phyloP scores from a whole-genome alignment of 2,113 vertebrate genomes.

The Passer domesticus region DNA sequence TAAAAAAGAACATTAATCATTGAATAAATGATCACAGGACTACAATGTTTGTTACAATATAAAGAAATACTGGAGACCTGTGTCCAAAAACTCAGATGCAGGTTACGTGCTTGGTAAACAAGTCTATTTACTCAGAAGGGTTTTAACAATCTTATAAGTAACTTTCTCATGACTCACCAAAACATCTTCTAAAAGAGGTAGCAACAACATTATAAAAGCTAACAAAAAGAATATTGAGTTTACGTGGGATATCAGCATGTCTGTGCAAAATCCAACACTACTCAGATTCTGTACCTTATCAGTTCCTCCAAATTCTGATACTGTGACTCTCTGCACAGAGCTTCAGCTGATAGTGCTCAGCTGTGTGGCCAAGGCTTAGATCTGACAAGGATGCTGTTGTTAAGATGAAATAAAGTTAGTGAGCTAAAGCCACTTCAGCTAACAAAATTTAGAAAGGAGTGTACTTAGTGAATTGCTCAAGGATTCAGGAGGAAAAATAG shows the following conservation, averaged over 20 bases:
- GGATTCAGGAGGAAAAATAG: background rate
- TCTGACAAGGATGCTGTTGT: background rate
- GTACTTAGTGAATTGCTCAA: background rate
- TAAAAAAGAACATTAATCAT: background rate
- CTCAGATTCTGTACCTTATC: background rate
- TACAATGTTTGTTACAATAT: background rate
- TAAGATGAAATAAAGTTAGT: background rate
- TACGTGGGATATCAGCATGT: background rate
- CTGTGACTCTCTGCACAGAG: accelerated
- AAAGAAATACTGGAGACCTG: background rate
- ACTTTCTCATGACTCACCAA: background rate
- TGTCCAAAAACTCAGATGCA: background rate
- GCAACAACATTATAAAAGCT: background rate
- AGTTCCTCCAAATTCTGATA: background rate
- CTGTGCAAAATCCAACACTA: background rate
- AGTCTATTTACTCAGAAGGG: background rate
- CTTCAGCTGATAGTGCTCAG: background rate
- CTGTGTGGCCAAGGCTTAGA: background rate
- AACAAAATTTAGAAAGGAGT: background rate
- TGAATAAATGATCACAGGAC: background rate
- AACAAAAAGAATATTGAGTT: background rate
- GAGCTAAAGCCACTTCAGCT: background rate
- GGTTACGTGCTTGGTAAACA: background rate
- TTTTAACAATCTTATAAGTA: background rate
- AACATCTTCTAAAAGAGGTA: background rate